Evolutionary conservation across 2,797 vertebrate genomes (phyloP), one percentile per base, ranked within the genome.

Genomic region (Australoheros facetus): DNA sequence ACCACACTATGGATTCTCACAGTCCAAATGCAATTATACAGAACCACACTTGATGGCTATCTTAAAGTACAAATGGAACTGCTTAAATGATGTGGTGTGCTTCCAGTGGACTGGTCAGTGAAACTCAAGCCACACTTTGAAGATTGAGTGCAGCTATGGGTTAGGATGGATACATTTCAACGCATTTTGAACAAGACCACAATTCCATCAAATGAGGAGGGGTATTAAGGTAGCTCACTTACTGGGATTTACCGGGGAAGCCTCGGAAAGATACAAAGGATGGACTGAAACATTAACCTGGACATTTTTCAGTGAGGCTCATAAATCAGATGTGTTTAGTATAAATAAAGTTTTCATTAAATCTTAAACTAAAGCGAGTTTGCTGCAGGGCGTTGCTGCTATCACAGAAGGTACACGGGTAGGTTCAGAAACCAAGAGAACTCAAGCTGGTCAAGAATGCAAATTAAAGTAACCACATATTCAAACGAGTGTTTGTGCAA

Each of bases 1-100:
- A 90, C 92, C 91, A 85, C 93, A 93, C 80, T 89, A 91, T 89
- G 80, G 89, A 92, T 90, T 89, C 91, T 76, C 56, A 62, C 78
- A 82, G 59, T 87, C 81, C 81, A 92, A 92, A 95, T 92, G 82
- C 87, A 84, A 92, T 95, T 94, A 94, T 32, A 83, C 23, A 75
- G 73, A 88, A 92, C 94, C 94, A 72, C 93, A 92, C 73, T 79
- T 28, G 84, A 89, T 87, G 88, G 85, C n/a, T 64, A 80, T 89
- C 85, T 82, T 91, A 85, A 88, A 86, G 78, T 81, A 71, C 75
- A 91, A 92, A 92, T 90, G 91, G 90, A 91, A 14, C 72, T 42
- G 71, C 89, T 90, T 85, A 84, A 90, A 87, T 90, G 57, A 78
- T 92, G 93, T 53, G 91, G 91, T 90, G 81, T 70, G 32, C 78